Evolutionary conservation across 2,888 invertebrate species (phyloP), one percentile per base, ranked within the genome.

Genomic region (Tanaodytes sp.): DNA sequence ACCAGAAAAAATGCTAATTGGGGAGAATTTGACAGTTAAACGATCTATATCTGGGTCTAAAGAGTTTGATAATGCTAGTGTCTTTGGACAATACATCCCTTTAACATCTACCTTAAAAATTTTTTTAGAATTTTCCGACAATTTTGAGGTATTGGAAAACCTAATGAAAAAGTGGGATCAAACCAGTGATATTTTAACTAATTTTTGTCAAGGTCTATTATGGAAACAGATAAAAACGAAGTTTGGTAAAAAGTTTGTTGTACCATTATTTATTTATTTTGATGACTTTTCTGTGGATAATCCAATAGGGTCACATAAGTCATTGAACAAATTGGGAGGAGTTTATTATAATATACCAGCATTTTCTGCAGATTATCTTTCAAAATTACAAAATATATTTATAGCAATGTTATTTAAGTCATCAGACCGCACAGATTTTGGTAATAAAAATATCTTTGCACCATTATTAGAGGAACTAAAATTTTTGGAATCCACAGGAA

Each of bases 391-490:
- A 4, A 64, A 64, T 33, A 65, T 58, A 23, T 65, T 58, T 37
- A 19, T 58, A 6, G 51, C 40, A 33, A 20, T 45, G 39, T 49
- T 52, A 18, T 65, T 58, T 16, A 15, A 51, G n/a, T 51, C 65
- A 12, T 14, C 33, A n/a, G 20, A 37, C 15, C 14, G 57, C 20
- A 20, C 14, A 19, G 43, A 59, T 5, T 52, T 59, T 36, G 52
- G 52, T 15, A 59, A 46, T 18, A n/a, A n/a, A n/a, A n/a, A n/a
- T n/a, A n/a, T n/a, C n/a, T n/a, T n/a, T n/a, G n/a, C n/a, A n/a
- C n/a, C n/a, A n/a, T n/a, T n/a, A n/a, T n/a, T n/a, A n/a, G n/a
- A 71, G 15, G 62, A 61, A 31, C 23, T 65, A 15, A 40, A 57
- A 31, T 12, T 14, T 30, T 19, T 63, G n/a, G 63, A 67, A 64